These are phyloP conservation scores for Mythimna lalbum DNA, from an alignment of 2,888 invertebrate species.

Conservation along the genomic window DNA sequence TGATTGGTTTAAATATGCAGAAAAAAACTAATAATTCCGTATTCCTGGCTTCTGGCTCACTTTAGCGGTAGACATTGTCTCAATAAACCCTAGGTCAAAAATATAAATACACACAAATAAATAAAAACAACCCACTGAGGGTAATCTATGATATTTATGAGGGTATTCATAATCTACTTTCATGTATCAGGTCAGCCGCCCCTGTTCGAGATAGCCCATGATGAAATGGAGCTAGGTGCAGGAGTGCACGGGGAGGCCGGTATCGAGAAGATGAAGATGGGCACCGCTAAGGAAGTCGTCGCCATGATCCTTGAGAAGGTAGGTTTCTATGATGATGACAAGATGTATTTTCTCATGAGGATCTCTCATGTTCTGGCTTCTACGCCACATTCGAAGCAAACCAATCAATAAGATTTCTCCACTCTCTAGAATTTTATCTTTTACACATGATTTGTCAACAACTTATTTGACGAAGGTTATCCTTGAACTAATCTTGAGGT, in stretches of 20 bases:
- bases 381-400: too few species aligned
- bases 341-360: too few species aligned
- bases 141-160: too few species aligned
- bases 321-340: conserved; percentile 17
- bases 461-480: not conserved
- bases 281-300: conserved; percentile 86
- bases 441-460: too few species aligned
- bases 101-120: too few species aligned
- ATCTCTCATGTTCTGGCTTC: too few species aligned
- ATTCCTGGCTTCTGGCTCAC: not conserved
- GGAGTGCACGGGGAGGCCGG: conserved; percentile 91
- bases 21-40: too few species aligned
- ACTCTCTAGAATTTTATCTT: too few species aligned
- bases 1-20: too few species aligned
- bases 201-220: conserved; percentile 91
- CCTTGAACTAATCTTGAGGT: not conserved
- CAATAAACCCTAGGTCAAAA: too few species aligned
- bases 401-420: too few species aligned
- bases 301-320: conserved; percentile 86
- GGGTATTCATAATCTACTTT: not conserved
- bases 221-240: conserved; percentile 92
- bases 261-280: conserved; percentile 83
- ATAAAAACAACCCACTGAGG: too few species aligned
- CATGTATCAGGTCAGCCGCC: conserved; percentile 86
- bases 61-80: not conserved